These are phyloP conservation scores for Tetraodon nigroviridis DNA, from an alignment of 2,113 vertebrate species.

Conservation along the genomic window DNA sequence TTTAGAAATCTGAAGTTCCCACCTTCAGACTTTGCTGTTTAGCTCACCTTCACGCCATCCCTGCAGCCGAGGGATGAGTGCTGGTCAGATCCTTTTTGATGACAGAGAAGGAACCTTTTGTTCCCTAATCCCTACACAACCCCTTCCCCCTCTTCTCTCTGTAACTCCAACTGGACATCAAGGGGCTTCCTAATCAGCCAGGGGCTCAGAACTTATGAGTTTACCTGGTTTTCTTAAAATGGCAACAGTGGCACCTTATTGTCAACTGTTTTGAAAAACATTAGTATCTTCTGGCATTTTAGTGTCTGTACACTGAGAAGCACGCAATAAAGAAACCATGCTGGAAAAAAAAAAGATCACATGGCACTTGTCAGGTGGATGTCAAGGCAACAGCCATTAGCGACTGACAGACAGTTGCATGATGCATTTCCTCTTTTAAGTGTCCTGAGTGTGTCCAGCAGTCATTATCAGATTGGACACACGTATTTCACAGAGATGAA, in stretches of 20 bases:
- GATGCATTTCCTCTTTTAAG: conserved; percentile 46
- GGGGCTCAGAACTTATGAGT: conserved; percentile 59
- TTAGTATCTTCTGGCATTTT: not conserved
- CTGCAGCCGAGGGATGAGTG: conserved; percentile 70
- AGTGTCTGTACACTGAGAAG: not conserved
- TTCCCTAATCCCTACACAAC: conserved; percentile 80
- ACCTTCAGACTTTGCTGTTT: conserved; percentile 50
- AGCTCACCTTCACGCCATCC: conserved; percentile 46
- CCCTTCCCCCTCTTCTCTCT: conserved; percentile 38
- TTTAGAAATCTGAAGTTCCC: conserved; percentile 81
- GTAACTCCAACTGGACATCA: conserved; percentile 86
- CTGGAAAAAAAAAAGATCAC: not conserved
- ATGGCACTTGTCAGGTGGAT: not conserved
- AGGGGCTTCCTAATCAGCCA: conserved; percentile 67
- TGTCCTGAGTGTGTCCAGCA: conserved; percentile 44
- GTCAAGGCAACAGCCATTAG: conserved; percentile 33
- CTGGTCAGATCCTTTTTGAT: conserved; percentile 80
- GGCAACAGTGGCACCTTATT: not conserved
- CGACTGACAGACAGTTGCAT: conserved; percentile 32
- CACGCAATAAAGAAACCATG: not conserved
- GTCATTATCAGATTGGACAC: conserved; percentile 75
- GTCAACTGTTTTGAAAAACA: not conserved
- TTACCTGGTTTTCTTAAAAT: conserved; percentile 36
- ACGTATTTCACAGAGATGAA: conserved; percentile 71
- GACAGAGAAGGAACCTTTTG: conserved; percentile 89